Conservation (phyloP, 2,888 invertebrate genomes). For the Argyresthia goedartella region DNA sequence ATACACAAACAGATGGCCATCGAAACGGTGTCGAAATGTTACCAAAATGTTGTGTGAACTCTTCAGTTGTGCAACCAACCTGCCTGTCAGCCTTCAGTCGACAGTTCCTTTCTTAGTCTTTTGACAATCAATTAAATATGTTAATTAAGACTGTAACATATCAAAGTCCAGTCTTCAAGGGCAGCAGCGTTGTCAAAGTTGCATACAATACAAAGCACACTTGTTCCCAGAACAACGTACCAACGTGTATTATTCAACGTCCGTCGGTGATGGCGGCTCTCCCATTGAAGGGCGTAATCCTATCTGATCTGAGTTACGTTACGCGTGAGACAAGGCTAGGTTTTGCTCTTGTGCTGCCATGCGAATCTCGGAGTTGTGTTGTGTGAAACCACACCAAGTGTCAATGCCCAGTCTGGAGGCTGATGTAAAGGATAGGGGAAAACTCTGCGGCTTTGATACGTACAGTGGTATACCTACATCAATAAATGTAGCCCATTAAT, state of each 20-base stretch:
- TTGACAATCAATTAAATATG: background rate
- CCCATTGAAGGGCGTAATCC: background rate
- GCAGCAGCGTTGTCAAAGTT: too few relatives aligned
- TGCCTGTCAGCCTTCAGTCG: background rate
- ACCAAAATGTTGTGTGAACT: background rate
- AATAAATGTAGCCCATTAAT: too few relatives aligned
- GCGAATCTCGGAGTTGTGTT: background rate
- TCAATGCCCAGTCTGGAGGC: background rate
- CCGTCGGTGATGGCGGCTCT: too few relatives aligned
- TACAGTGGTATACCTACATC: too few relatives aligned
- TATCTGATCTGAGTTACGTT: background rate
- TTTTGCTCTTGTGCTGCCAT: background rate
- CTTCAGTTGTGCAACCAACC: background rate
- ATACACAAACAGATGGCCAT: background rate
- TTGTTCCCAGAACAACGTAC: too few relatives aligned
- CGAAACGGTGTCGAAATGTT: background rate
- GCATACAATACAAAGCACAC: too few relatives aligned
- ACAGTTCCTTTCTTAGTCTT: background rate
- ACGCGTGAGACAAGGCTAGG: background rate
- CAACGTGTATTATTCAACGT: too few relatives aligned
- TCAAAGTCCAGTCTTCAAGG: too few relatives aligned
- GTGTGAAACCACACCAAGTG: constrained; percentile 1
- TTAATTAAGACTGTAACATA: too few relatives aligned
- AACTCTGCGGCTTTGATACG: too few relatives aligned
- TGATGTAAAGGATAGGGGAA: background rate